These are phyloP conservation scores for Hylaeus anthracinus DNA, from an alignment of 1,140 invertebrate genomes.

Conservation along the genomic window DNA sequence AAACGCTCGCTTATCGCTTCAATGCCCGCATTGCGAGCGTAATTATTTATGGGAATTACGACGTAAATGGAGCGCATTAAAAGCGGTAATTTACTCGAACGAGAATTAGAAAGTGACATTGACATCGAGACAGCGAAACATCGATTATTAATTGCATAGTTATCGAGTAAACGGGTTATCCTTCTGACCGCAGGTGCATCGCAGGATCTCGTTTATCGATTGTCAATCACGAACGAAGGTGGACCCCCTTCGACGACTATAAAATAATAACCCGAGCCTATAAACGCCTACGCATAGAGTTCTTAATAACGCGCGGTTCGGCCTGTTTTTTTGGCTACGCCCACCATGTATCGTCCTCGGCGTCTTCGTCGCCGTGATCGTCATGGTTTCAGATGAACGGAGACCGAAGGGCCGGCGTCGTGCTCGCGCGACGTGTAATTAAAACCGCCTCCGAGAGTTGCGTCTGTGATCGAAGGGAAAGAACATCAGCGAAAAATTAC, in stretches of 20 bases:
- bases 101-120: constrained; percentile 4
- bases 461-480: constrained; percentile 20
- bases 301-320: constrained; percentile 48
- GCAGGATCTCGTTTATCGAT: constrained; percentile 53
- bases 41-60: constrained; percentile 29
- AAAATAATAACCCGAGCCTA: constrained; percentile 58
- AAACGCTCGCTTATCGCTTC: constrained; percentile 14
- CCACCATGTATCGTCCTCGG: constrained; percentile 19
- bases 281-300: constrained; percentile 36
- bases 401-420: constrained; percentile 1
- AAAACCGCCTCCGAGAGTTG: constrained; percentile 59
- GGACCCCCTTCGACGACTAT: constrained; percentile 28
- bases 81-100: constrained; percentile 34
- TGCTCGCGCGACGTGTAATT: constrained; percentile 58
- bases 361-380: constrained; percentile 10
- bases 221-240: constrained; percentile 19
- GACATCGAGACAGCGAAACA: background rate
- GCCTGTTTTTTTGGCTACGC: constrained; percentile 54
- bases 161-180: background rate
- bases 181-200: constrained; percentile 22
- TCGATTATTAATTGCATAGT: no score
- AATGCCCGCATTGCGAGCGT: constrained; percentile 1
- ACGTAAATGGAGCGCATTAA: background rate
- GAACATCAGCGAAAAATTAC: constrained; percentile 41
- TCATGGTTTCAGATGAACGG: constrained; percentile 25